Conservation (phyloP, 2,113 vertebrate genomes). For the Catharus minimus region DNA sequence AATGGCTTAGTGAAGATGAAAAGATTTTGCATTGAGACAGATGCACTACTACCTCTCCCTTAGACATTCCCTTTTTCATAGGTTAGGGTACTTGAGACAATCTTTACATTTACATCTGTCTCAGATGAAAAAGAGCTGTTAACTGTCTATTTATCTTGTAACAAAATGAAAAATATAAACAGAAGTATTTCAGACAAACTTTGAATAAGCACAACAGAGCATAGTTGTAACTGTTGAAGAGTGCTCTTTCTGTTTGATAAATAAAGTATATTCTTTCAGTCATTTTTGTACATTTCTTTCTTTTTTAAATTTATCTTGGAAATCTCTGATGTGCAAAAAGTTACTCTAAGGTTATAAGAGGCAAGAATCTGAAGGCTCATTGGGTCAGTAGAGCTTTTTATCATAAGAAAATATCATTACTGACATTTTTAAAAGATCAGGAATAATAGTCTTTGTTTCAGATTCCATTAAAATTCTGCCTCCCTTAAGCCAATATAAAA, state of each 20-base stretch:
- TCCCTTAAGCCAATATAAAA: background rate
- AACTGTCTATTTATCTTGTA: background rate
- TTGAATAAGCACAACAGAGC: background rate
- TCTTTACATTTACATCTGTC: background rate
- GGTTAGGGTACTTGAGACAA: background rate
- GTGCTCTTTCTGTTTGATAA: background rate
- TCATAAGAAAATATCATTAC: conserved; percentile 20
- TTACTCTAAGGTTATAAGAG: background rate
- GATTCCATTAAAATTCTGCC: background rate
- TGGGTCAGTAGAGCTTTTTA: conserved; percentile 10
- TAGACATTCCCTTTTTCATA: background rate
- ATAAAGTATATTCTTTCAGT: background rate
- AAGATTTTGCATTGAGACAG: background rate
- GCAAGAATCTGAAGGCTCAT: background rate
- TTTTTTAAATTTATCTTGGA: background rate
- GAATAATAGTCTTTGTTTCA: background rate
- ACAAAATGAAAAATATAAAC: background rate
- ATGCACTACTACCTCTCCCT: background rate
- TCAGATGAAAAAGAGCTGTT: background rate
- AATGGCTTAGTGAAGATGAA: background rate
- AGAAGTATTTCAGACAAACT: background rate
- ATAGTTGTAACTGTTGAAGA: background rate
- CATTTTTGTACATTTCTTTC: background rate
- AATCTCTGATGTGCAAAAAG: conserved; percentile 25
- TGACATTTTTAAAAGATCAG: conserved; percentile 41